phyloP scores from a whole-genome alignment of 2,888 invertebrate species.

The Phyllotreta striolata region DNA sequence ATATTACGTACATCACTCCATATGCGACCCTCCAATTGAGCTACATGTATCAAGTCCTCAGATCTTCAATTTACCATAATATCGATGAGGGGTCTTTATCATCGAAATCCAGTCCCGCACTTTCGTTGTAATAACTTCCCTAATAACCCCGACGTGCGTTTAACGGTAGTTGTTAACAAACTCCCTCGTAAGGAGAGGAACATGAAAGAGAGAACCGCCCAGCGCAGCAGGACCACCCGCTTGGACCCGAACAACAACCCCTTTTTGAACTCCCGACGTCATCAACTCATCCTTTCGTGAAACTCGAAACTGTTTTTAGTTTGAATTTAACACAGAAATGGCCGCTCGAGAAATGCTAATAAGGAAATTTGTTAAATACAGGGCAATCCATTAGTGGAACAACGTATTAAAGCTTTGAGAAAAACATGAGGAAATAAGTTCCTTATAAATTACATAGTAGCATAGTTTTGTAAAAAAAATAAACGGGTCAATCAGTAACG shows the following conservation, averaged over 20 bases:
- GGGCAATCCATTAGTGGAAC: too few relatives aligned
- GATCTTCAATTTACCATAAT: slow-evolving; percentile 9
- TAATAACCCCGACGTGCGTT: slow-evolving; percentile 14
- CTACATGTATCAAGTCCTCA: background rate
- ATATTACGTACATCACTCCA: too few relatives aligned
- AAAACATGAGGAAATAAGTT: too few relatives aligned
- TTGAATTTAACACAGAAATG: slow-evolving; percentile 1
- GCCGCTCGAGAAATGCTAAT: too few relatives aligned
- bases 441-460: too few relatives aligned
- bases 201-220: slow-evolving; percentile 30
- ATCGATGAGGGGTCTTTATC: slow-evolving; percentile 12
- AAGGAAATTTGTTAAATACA: too few relatives aligned
- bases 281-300: slow-evolving; percentile 1
- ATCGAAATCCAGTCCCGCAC: slow-evolving; percentile 4
- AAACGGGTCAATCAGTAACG: too few relatives aligned
- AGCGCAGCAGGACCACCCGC: slow-evolving; percentile 1
- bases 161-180: slow-evolving; percentile 30
- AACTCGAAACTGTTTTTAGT: slow-evolving; percentile 5
- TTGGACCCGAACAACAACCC: background rate
- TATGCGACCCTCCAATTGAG: too few relatives aligned
- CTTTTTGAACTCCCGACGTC: slow-evolving; percentile 9
- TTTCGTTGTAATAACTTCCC: slow-evolving; percentile 10
- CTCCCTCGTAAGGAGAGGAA: slow-evolving; percentile 25
- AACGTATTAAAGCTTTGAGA: too few relatives aligned
- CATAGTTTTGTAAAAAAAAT: too few relatives aligned